Conservation (phyloP, 1,140 invertebrate species). For the roundworm (Caenorhabditis elegans) region DNA sequence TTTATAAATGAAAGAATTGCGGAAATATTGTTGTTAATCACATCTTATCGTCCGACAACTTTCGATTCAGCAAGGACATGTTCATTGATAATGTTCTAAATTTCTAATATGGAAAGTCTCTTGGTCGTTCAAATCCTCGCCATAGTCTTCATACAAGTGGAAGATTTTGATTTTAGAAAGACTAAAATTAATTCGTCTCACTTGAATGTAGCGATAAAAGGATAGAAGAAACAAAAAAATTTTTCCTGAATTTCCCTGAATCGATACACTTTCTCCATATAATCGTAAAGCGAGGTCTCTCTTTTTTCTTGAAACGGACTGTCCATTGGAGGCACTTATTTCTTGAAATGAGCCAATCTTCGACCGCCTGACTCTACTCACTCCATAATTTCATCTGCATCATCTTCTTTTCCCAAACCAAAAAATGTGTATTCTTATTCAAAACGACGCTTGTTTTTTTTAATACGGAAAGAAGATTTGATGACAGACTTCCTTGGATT, state of each 20-base stretch:
- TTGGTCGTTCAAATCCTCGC: too few relatives aligned
- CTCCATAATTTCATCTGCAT: not conserved
- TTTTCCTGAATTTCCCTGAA: too few relatives aligned
- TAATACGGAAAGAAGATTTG: not conserved
- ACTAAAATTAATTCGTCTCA: too few relatives aligned
- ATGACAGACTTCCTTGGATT: not conserved
- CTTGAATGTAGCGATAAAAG: too few relatives aligned
- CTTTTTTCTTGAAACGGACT: not conserved
- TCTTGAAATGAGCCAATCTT: conserved; percentile 8
- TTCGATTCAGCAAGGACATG: too few relatives aligned
- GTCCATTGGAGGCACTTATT: conserved; percentile 22
- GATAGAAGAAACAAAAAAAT: too few relatives aligned
- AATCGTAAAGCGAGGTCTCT: not conserved
- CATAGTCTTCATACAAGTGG: too few relatives aligned
- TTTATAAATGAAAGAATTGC: not conserved
- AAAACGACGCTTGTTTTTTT: not conserved
- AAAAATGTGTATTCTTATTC: not conserved
- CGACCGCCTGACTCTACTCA: conserved; percentile 30
- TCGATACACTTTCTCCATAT: not conserved
- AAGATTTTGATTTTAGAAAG: too few relatives aligned
- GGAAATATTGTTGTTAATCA: not conserved
- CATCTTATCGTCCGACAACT: not conserved
- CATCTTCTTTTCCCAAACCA: not conserved
- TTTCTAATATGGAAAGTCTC: too few relatives aligned
- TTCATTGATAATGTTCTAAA: too few relatives aligned